These are phyloP conservation scores for Acanthurus tractus DNA, from an alignment of 2,797 vertebrate species.

Conservation along the genomic window DNA sequence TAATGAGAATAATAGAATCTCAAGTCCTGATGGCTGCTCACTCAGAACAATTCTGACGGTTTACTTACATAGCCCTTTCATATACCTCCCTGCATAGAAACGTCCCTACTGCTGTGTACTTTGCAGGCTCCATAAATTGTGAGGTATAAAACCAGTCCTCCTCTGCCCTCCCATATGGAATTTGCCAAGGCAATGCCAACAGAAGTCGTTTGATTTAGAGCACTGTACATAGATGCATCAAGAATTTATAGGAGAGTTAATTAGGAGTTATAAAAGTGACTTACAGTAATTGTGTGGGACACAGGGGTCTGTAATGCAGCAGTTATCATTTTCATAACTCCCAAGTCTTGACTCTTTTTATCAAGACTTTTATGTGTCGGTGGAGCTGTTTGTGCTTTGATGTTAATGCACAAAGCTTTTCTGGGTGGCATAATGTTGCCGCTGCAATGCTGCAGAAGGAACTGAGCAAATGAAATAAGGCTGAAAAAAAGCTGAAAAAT, in stretches of 20 bases:
- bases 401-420: conserved; percentile 58
- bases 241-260: conserved; percentile 82
- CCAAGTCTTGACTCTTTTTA: conserved; percentile 59
- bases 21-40: conserved; percentile 17
- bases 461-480: conserved; percentile 44
- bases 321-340: conserved; percentile 83
- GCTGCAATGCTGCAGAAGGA: conserved; percentile 34
- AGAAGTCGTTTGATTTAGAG: conserved; percentile 70
- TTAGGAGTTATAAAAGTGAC: conserved; percentile 84
- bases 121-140: conserved; percentile 72
- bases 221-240: conserved; percentile 78
- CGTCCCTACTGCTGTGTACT: conserved; percentile 52
- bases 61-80: conserved; percentile 68
- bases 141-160: conserved; percentile 60
- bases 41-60: conserved; percentile 50
- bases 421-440: conserved; percentile 38
- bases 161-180: conserved; percentile 41
- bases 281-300: conserved; percentile 79
- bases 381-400: conserved; percentile 62
- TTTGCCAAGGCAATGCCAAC: conserved; percentile 56
- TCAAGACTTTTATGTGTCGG: conserved; percentile 57
- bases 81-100: conserved; percentile 48
- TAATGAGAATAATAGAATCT: conserved; percentile 1
- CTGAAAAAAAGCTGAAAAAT: conserved; percentile 29
- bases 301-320: conserved; percentile 70